phyloP scores from a whole-genome alignment of 30 jellyfish, hydroid and myxozoan genomes.

The Catostylus mosaicus region DNA sequence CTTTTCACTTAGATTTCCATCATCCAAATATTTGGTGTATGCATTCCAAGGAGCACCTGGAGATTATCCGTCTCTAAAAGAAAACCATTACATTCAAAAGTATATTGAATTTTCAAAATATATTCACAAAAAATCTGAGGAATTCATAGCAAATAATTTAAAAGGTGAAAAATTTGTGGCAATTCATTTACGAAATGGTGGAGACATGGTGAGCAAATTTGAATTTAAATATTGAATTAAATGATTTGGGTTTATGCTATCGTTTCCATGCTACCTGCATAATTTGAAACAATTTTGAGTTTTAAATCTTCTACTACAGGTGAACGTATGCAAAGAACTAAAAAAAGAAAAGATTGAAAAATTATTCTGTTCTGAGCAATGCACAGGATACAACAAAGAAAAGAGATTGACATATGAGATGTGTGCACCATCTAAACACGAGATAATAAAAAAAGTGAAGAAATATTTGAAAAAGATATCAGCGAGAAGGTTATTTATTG shows the following conservation, averaged over 20 bases:
- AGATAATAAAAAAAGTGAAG: conserved; percentile 62
- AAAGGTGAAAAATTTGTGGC: conserved; percentile 81
- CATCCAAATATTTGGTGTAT: conserved; percentile 65
- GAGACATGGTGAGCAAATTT: conserved; percentile 80
- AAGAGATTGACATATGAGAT: conserved; percentile 72
- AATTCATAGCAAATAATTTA: conserved; percentile 62
- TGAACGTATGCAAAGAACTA: conserved; percentile 78
- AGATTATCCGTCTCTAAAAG: conserved; percentile 77
- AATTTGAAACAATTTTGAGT: too few relatives aligned
- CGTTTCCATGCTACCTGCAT: not conserved
- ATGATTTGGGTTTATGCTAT: not conserved
- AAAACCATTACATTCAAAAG: conserved; percentile 79
- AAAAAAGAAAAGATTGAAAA: conserved; percentile 35
- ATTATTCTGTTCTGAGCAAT: conserved; percentile 91
- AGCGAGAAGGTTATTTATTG: conserved; percentile 77
- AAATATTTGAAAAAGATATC: conserved; percentile 45
- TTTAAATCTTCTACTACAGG: conserved; percentile 7
- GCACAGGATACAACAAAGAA: conserved; percentile 69
- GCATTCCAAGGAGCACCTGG: conserved; percentile 99
- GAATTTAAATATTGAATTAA: not conserved
- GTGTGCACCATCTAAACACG: conserved; percentile 93
- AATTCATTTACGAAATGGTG: conserved; percentile 94
- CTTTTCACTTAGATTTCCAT: conserved; percentile 63
- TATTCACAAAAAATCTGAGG: conserved; percentile 64
- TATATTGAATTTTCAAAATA: conserved; percentile 79